Conservation (phyloP, 2,888 invertebrate genomes). For the Pammene aurita region DNA sequence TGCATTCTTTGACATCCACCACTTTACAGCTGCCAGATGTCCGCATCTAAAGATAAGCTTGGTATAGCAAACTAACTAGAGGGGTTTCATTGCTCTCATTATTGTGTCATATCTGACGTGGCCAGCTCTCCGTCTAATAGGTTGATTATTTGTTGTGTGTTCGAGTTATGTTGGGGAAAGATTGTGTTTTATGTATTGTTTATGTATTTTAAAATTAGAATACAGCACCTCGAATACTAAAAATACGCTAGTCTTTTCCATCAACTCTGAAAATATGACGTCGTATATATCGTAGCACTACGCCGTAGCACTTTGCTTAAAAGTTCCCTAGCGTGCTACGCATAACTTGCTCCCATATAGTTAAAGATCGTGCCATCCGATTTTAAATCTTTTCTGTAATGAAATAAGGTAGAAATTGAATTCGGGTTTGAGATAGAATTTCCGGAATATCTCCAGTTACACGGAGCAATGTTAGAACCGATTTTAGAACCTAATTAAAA, state of each 20-base stretch:
- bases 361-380: not conserved
- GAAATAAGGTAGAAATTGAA: not conserved
- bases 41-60: too few relatives aligned
- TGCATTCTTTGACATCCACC: too few relatives aligned
- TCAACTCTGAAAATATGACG: not conserved
- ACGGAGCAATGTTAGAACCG: not conserved
- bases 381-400: not conserved
- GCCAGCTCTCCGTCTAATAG: too few relatives aligned
- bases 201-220: too few relatives aligned
- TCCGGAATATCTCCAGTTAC: not conserved
- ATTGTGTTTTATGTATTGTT: too few relatives aligned
- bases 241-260: not conserved
- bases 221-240: too few relatives aligned
- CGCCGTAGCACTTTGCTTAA: slow-evolving; percentile 19
- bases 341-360: not conserved
- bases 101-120: too few relatives aligned
- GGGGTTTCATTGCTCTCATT: too few relatives aligned
- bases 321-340: slow-evolving; percentile 24
- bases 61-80: too few relatives aligned
- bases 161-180: too few relatives aligned
- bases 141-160: too few relatives aligned
- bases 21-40: too few relatives aligned
- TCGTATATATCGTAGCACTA: slow-evolving; percentile 1
- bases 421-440: not conserved
- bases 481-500: slow-evolving; percentile 26